Evolutionary conservation across 1,140 invertebrate genomes (phyloP).

Genomic region (Temnothorax nylanderi): DNA sequence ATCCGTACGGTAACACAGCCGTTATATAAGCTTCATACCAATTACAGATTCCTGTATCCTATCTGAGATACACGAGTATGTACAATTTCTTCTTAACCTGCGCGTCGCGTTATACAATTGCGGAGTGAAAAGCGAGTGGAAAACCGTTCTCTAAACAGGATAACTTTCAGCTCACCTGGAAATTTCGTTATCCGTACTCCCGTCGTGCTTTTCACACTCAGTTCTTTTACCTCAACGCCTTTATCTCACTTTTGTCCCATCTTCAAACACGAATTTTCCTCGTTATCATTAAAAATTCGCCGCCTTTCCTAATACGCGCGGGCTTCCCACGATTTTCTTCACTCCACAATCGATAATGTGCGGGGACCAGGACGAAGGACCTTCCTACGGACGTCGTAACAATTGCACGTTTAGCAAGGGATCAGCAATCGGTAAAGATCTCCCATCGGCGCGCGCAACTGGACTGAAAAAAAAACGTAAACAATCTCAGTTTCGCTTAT

Average conservation of each 20-base stretch:
- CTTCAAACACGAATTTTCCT: neutral
- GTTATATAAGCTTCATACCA: slow-evolving; percentile 70
- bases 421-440: slow-evolving; percentile 42
- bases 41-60: slow-evolving; percentile 65
- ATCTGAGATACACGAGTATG: slow-evolving; percentile 32
- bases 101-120: slow-evolving; percentile 32
- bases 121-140: neutral
- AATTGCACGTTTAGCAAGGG: slow-evolving; percentile 48
- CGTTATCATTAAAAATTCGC: neutral
- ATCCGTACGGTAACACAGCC: slow-evolving; percentile 73
- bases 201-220: neutral
- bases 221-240: neutral
- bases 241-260: neutral
- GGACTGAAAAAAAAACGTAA: neutral
- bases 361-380: slow-evolving; percentile 38
- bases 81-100: slow-evolving; percentile 40
- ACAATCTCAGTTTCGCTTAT: slow-evolving; percentile 21
- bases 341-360: slow-evolving; percentile 46
- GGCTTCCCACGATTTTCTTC: neutral
- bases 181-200: neutral
- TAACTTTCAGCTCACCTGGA: neutral
- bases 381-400: slow-evolving; percentile 43
- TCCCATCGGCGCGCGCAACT: slow-evolving; percentile 1
- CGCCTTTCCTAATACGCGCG: neutral
- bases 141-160: neutral